These are phyloP conservation scores for Reinhardtius hippoglossoides DNA, from an alignment of 2,113 vertebrate species.

Conservation along the genomic window DNA sequence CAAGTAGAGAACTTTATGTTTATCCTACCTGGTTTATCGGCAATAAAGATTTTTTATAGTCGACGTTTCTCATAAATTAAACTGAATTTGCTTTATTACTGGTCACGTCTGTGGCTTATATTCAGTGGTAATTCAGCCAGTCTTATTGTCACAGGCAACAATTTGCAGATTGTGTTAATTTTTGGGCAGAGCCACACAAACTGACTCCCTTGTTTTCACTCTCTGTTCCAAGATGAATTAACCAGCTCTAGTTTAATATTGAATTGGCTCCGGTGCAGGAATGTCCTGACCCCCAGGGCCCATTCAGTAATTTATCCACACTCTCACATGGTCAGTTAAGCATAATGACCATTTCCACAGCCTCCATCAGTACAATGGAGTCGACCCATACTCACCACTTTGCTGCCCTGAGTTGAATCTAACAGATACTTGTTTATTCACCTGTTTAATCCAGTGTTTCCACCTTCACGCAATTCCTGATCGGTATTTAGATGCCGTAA, in stretches of 20 bases:
- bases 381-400: not conserved
- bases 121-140: not conserved
- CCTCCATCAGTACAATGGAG: not conserved
- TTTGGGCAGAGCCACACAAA: not conserved
- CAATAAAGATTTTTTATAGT: no score
- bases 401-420: not conserved
- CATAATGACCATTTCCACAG: not conserved
- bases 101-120: no score
- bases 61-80: no score
- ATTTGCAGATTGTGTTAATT: not conserved
- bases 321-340: not conserved
- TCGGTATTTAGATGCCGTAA: not conserved
- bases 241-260: not conserved
- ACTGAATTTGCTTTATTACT: no score
- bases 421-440: not conserved
- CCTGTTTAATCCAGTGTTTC: not conserved
- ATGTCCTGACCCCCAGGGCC: not conserved
- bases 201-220: no score
- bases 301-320: not conserved
- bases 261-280: not conserved
- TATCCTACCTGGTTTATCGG: no score
- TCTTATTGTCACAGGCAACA: not conserved
- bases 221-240: not conserved
- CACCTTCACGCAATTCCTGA: not conserved
- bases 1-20: no score